These are phyloP conservation scores for Hypolimnas misippus DNA, from an alignment of 2,888 invertebrate genomes.

Conservation along the genomic window DNA sequence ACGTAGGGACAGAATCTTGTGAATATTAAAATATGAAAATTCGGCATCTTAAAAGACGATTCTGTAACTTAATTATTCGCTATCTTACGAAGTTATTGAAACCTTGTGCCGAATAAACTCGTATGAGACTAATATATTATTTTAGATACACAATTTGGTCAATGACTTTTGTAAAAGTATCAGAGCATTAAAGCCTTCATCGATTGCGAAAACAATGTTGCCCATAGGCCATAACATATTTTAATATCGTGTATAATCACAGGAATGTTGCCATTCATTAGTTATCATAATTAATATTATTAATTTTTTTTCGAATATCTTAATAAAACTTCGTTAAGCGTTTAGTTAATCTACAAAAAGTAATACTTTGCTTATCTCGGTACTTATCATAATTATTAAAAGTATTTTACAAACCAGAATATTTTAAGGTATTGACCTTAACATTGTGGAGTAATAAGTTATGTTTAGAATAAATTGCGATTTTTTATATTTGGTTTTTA, in stretches of 20 bases:
- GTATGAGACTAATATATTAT: conserved; percentile 42
- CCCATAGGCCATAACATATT: conserved; percentile 43
- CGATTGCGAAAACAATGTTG: conserved; percentile 47
- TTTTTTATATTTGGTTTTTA: too few species aligned
- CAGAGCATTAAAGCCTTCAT: conserved; percentile 46
- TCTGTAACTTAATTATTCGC: conserved; percentile 18
- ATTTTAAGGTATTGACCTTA: too few species aligned
- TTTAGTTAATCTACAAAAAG: too few species aligned
- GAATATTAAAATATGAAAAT: background rate
- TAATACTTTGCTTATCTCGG: too few species aligned
- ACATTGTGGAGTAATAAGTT: too few species aligned
- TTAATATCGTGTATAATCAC: conserved; percentile 24
- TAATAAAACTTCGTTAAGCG: too few species aligned
- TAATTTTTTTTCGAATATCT: too few species aligned
- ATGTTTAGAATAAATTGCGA: too few species aligned
- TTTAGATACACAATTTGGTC: conserved; percentile 48
- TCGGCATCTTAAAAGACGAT: background rate
- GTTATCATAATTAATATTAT: background rate
- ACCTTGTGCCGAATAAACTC: conserved; percentile 45
- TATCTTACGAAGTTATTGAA: conserved; percentile 36
- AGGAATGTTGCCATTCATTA: background rate
- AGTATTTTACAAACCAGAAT: too few species aligned
- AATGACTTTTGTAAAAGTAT: conserved; percentile 51
- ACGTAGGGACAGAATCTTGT: too few species aligned
- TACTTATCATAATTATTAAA: too few species aligned